Conservation (phyloP, 2,113 vertebrate genomes). For the Octodon degus region DNA sequence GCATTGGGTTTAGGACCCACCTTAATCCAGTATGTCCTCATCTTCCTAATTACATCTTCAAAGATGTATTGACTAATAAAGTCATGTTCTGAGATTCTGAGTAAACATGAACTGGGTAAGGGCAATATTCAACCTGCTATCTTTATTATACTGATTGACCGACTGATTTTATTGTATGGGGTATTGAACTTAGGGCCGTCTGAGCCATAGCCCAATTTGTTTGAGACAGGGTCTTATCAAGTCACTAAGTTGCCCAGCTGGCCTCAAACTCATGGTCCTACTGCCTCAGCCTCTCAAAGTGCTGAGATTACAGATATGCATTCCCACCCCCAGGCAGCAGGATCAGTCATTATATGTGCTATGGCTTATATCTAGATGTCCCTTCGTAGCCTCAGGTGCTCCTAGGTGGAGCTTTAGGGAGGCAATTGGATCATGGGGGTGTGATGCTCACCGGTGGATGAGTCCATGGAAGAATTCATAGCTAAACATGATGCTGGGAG, state of each 20-base stretch:
- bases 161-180: not conserved
- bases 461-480: not conserved
- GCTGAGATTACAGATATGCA: not conserved
- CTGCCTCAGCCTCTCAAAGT: not conserved
- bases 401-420: not conserved
- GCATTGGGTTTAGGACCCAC: not conserved
- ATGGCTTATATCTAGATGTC: not conserved
- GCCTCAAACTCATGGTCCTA: not conserved
- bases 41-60: not conserved
- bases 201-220: not conserved
- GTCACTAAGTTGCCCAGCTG: not conserved
- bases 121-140: not conserved
- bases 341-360: not conserved
- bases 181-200: not conserved
- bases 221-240: not conserved
- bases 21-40: not conserved
- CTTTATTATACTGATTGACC: not conserved
- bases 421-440: too few species aligned
- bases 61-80: not conserved
- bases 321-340: not conserved
- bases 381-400: not conserved
- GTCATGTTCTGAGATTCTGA: slow-evolving; percentile 2
- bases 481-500: not conserved
- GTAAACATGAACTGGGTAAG: not conserved
- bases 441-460: not conserved